phyloP scores from a whole-genome alignment of 2,797 vertebrate genomes.

The Hozukius guyotensis region DNA sequence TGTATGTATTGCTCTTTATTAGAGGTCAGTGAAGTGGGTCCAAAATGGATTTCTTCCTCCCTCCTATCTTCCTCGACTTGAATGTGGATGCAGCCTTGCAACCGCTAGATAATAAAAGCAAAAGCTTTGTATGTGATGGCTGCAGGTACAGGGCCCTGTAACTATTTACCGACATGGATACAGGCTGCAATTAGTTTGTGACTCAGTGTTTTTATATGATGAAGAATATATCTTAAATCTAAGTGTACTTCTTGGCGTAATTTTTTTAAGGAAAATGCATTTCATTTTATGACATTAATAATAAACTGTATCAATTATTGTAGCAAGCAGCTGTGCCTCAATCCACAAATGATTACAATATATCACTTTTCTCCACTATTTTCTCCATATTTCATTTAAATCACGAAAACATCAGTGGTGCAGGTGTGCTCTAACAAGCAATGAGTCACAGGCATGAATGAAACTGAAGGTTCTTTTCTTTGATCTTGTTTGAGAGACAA shows the following conservation, averaged over 20 bases:
- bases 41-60: not conserved
- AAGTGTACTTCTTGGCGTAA: not conserved
- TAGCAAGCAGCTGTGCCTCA: not conserved
- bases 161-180: slow-evolving; percentile 18
- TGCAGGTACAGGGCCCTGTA: not conserved
- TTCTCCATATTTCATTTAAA: not conserved
- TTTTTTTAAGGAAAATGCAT: not conserved
- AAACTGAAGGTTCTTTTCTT: not conserved
- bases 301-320: not conserved
- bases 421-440: not conserved
- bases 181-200: slow-evolving; percentile 10
- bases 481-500: slow-evolving; percentile 11
- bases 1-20: slow-evolving; percentile 24
- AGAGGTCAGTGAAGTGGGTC: slow-evolving; percentile 25
- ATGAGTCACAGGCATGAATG: not conserved
- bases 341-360: not conserved
- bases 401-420: not conserved
- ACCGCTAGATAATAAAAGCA: slow-evolving; percentile 34
- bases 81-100: slow-evolving; percentile 28
- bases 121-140: slow-evolving; percentile 4
- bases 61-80: not conserved
- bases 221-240: not conserved
- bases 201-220: not conserved
- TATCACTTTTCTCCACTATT: too few relatives aligned
- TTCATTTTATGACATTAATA: too few relatives aligned